Base-by-base conservation (phyloP, 2,888 invertebrate genomes). In the Idaea straminata region DNA sequence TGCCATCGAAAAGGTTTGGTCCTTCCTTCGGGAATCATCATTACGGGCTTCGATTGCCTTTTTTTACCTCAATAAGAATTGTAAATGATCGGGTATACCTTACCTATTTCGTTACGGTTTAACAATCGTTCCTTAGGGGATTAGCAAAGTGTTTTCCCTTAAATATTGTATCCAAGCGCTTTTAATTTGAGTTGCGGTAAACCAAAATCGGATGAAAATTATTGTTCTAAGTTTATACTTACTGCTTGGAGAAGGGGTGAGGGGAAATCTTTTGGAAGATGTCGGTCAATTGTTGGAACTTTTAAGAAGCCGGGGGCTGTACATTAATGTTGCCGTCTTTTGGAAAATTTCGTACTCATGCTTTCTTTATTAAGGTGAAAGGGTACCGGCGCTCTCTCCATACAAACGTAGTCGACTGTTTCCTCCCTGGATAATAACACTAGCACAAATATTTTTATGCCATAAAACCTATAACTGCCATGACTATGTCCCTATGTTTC, bases 51-150 rank as follows among this genome's bases (percentile, higher is more conserved):
- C 34, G 59, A 59, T 59, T 59, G 34, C 34, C 59, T 59, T 59
- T 64, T 61, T 63, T 66, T 64, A 59, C 64, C 63, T 59, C 62
- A 35, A 66, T 67, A 62, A 64, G 69, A 69, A 71, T 70, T 70
- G 66, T 68, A 70, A 74, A 69, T 70, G 69, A 72, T 66, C 64
- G 64, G 64, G 25, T 66, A 64, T 65, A 25, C 47, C 13, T 47
- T 47, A 47, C 47, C 47, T 47, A 47, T 47, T 71, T 71, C 66
- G 69, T 72, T 71, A 69, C 63, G 10, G 59, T 60, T 63, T 58
- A 63, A 69, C 64, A 62, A 61, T 38, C 61, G 35, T 61, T 67
- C 67, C 61, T 25, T 57, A 59, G 69, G 67, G 67, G 61, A 63
- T 66, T 62, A 13, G 59, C 57, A 57, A 59, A 63, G 66, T 62